A percentile compares a stretch with the other conserved stretches of the same genome.
Evolutionary conservation across 2,797 vertebrate species (phyloP).

Genomic region (Enteromius viviparus): DNA sequence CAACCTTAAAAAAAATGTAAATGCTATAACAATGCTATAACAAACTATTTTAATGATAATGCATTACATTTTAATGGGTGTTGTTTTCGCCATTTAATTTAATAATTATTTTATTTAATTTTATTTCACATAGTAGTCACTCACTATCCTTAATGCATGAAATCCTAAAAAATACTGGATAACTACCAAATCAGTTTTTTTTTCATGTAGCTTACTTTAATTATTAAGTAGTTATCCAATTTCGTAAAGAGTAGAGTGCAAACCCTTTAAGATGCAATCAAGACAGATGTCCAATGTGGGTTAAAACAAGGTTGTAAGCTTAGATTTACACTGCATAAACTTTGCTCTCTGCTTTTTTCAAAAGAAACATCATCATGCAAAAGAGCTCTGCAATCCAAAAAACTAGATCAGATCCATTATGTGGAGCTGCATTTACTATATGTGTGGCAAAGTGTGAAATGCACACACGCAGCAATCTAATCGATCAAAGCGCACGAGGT

Average conservation of each 20-base stretch:
- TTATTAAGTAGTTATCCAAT: not conserved
- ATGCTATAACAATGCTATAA: no score
- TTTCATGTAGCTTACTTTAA: not conserved
- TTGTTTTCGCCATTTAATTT: not conserved
- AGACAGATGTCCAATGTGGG: not conserved
- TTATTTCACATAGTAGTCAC: not conserved
- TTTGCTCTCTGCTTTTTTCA: not conserved
- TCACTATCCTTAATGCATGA: not conserved
- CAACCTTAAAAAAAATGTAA: no score
- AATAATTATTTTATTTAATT: no score
- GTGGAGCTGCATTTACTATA: not conserved
- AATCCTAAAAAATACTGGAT: not conserved
- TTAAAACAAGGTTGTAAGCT: not conserved
- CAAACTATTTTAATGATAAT: not conserved
- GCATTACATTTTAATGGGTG: not conserved
- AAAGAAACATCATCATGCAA: not conserved
- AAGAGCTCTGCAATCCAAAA: not conserved
- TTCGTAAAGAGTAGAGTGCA: not conserved
- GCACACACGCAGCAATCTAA: not conserved
- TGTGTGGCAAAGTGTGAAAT: not conserved
- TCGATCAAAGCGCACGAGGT: not conserved
- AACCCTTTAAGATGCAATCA: not conserved
- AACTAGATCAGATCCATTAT: not conserved
- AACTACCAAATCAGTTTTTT: no score
- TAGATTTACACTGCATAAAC: not conserved